Percentiles rank a stretch among this genome's conserved stretches.
Conservation (phyloP, 64 coral and sea anemone genomes). For the Montipora foliosa region DNA sequence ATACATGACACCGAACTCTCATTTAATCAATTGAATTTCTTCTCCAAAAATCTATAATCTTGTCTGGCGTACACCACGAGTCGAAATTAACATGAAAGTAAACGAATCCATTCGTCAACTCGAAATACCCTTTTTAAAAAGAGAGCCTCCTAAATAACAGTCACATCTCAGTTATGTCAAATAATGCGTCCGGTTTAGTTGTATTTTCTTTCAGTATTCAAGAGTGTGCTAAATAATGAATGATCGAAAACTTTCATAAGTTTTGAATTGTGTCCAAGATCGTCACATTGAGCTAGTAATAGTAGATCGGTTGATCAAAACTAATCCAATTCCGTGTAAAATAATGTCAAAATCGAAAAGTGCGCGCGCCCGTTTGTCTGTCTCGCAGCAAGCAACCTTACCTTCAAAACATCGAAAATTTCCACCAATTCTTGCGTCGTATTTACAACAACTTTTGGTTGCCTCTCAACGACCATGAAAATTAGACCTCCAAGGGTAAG, state of each 20-base stretch:
- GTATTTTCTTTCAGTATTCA: constrained; percentile 25
- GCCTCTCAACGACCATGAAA: constrained; percentile 81
- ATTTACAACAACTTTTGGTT: constrained; percentile 62
- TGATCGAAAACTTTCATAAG: not conserved
- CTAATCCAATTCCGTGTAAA: not conserved
- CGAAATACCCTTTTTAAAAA: not conserved
- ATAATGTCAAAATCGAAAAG: not conserved
- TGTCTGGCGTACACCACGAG: not conserved
- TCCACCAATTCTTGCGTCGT: constrained; percentile 84
- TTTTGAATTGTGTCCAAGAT: constrained; percentile 25
- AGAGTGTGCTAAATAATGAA: constrained; percentile 29
- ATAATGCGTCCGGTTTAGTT: not conserved
- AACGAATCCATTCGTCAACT: not conserved
- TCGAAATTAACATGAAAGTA: not conserved
- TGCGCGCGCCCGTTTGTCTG: not conserved
- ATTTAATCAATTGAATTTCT: constrained; percentile 23
- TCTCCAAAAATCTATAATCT: not conserved
- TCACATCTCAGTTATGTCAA: too few relatives aligned
- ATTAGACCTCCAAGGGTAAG: constrained; percentile 80
- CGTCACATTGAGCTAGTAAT: not conserved
- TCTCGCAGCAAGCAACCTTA: constrained; percentile 6
- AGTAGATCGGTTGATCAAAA: not conserved
- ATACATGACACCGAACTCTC: not conserved
- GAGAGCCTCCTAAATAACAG: too few relatives aligned
- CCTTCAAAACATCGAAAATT: constrained; percentile 81